Evolutionary conservation across 2,888 invertebrate species (phyloP).

Genomic region (Gastracanthus pulcherrimus): DNA sequence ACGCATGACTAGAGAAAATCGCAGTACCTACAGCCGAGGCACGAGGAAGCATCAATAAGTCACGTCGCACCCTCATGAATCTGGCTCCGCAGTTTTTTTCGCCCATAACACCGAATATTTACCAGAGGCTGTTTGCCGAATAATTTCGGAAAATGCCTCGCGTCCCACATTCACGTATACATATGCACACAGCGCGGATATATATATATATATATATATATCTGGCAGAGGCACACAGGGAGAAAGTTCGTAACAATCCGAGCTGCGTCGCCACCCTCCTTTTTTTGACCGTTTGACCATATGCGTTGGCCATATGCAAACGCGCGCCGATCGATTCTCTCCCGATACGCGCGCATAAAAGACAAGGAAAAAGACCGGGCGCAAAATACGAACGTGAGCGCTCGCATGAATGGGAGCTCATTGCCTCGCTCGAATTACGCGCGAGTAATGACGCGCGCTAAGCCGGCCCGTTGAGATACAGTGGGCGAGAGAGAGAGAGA

Average conservation of each 20-base stretch:
- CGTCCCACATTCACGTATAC: too few species aligned
- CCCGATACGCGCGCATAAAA: conserved; percentile 58
- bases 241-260: neutral
- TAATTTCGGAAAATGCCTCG: conserved; percentile 41
- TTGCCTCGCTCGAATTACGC: conserved; percentile 56
- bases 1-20: conserved; percentile 19
- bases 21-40: conserved; percentile 7
- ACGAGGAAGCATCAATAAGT: conserved; percentile 42
- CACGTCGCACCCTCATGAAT: conserved; percentile 40
- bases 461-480: neutral
- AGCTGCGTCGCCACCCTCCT: conserved; percentile 65
- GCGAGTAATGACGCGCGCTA: conserved; percentile 60
- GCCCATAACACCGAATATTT: conserved; percentile 18
- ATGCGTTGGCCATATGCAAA: conserved; percentile 73
- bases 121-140: conserved; percentile 28
- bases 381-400: conserved; percentile 54
- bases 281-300: conserved; percentile 76
- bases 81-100: neutral
- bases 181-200: neutral
- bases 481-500: neutral
- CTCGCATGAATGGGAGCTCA: conserved; percentile 61
- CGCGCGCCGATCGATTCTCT: conserved; percentile 66
- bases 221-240: neutral
- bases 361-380: conserved; percentile 58
- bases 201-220: neutral